Evolutionary conservation across 2,797 vertebrate species (phyloP).

Genomic region (Hephaestus fuliginosus): DNA sequence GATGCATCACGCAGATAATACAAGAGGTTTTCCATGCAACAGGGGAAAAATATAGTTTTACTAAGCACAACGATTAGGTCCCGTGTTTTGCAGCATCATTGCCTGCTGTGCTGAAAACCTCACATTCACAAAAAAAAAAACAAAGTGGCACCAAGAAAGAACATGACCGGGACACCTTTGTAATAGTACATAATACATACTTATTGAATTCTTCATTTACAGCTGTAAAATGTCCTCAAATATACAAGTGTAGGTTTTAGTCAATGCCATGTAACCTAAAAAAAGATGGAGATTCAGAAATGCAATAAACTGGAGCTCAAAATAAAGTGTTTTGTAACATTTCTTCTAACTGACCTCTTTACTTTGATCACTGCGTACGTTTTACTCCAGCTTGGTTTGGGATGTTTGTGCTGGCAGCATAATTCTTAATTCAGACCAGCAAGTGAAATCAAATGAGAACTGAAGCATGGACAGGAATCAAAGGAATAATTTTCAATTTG

Average conservation of each 20-base stretch:
- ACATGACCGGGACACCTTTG: background rate
- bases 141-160: background rate
- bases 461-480: background rate
- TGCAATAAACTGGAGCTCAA: background rate
- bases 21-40: background rate
- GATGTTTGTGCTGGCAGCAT: background rate
- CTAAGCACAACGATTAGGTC: background rate
- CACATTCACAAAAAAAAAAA: too few species aligned
- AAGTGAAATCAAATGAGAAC: background rate
- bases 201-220: too few species aligned
- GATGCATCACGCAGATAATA: background rate
- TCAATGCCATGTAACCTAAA: too few species aligned
- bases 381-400: background rate
- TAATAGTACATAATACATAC: background rate
- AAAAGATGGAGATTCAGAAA: too few species aligned
- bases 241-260: too few species aligned
- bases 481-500: background rate
- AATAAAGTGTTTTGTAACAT: background rate
- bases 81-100: background rate
- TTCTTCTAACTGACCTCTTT: too few species aligned
- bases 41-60: background rate
- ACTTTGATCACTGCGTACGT: background rate
- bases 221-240: background rate
- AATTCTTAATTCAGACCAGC: background rate
- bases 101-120: background rate